Percentiles rank a stretch among this genome's conserved stretches.
These are phyloP conservation scores for Lepetodrilus schrolli DNA, from an alignment of 2,888 invertebrate species.

Conservation along the genomic window DNA sequence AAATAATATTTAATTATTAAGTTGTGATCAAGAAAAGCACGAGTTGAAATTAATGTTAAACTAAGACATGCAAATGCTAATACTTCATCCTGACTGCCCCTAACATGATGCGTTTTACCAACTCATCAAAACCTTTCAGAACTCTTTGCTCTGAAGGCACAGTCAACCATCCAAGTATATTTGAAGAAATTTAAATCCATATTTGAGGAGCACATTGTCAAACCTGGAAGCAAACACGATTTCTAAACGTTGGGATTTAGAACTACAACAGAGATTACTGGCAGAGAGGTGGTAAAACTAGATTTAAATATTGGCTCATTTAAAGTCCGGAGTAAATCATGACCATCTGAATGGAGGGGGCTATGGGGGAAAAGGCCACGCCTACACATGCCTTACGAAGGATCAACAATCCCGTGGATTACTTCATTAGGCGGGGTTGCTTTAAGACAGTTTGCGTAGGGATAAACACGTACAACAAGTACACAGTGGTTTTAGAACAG, in stretches of 20 bases:
- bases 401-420: conserved; percentile 9
- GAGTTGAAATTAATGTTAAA: too few species aligned
- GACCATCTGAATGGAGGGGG: background rate
- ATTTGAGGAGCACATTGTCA: background rate
- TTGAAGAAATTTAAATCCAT: conserved; percentile 16
- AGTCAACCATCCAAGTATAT: background rate
- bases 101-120: too few species aligned
- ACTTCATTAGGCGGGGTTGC: conserved; percentile 17
- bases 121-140: too few species aligned
- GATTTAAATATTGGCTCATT: conserved; percentile 17
- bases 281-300: background rate
- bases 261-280: background rate
- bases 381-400: background rate
- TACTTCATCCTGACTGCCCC: too few species aligned
- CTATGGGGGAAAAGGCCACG: background rate
- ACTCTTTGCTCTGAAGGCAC: background rate
- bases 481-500: too few species aligned
- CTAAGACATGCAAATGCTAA: too few species aligned
- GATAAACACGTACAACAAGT: too few species aligned
- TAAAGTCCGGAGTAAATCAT: background rate
- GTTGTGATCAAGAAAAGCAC: too few species aligned
- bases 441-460: too few species aligned
- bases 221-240: conserved; percentile 1
- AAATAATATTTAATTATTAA: too few species aligned
- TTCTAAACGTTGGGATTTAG: background rate